phyloP scores from a whole-genome alignment of 1,140 invertebrate species.

The Apis dorsata region DNA sequence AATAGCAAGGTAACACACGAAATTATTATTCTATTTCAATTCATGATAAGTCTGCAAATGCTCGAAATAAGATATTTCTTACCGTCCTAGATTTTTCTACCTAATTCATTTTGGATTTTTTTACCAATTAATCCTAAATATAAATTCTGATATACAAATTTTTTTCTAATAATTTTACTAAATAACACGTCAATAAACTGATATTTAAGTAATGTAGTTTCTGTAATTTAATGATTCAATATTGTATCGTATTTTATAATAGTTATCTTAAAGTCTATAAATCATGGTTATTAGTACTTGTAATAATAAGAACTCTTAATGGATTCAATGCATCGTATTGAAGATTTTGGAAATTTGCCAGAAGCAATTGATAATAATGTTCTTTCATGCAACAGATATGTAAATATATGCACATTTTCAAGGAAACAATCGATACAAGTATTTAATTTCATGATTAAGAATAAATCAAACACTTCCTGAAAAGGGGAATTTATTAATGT shows the following conservation, averaged over 20 bases:
- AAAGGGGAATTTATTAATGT: slow-evolving; percentile 27
- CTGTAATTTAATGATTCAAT: not conserved
- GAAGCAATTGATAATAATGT: not conserved
- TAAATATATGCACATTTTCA: not conserved
- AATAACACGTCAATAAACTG: too few relatives aligned
- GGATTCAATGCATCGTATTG: not conserved
- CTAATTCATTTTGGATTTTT: not conserved
- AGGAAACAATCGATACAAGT: rapidly evolving
- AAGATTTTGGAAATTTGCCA: not conserved
- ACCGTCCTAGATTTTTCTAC: slow-evolving; percentile 68
- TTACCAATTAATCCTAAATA: slow-evolving; percentile 15
- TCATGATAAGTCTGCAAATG: slow-evolving; percentile 46
- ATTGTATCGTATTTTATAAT: not conserved
- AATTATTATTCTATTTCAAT: slow-evolving; percentile 38
- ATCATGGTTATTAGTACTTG: not conserved
- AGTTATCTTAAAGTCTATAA: not conserved
- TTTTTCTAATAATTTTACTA: not conserved
- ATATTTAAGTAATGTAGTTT: not conserved
- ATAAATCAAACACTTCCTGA: slow-evolving; percentile 34
- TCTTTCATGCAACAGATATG: not conserved
- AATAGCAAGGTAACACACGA: slow-evolving; percentile 2
- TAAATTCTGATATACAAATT: not conserved
- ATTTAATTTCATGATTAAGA: not conserved
- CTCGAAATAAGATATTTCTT: slow-evolving; percentile 59
- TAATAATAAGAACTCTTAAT: not conserved